Base-by-base conservation (phyloP, 2,888 invertebrate genomes). In the Lumbricus terrestris region DNA sequence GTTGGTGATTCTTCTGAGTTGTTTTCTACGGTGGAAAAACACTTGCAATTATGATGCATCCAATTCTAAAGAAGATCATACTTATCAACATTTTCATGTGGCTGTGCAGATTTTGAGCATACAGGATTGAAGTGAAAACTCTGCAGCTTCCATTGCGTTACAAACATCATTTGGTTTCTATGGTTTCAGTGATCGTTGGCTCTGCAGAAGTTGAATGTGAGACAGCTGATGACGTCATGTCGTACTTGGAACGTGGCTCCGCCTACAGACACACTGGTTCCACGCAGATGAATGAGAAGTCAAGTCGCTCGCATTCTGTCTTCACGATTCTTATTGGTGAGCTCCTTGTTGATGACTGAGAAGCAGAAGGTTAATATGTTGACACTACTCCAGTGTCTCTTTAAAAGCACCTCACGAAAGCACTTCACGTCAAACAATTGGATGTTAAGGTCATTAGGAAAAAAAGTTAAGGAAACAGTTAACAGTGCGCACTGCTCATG, bases 271-370 rank as follows among this genome's bases (percentile, higher is more conserved):
- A 94, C 91, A 95, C 95, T n/a, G 95, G 95, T 18, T 94, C 94
- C 34, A 95, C 95, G 37, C 94, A 95, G 92, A 95, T 95, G 95
- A 95, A 95, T 91, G 95, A 95, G 92, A 93, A 94, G 90, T 95
- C 95, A 89, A 95, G 95, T 91, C 92, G 95, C 89, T 95, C 95
- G 16, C 95, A 95, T 91, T 94, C 95, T 33, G 93, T 95, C 90
- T 95, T 95, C 92, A 95, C 95, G 34, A 92, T 95, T 0, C 92
- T 93, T 82, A 93, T 95, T 88, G 94, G 95, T 95, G 91, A 92
- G 85, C n/a, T 54, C 54, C 54, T 29, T 69, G n/a, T 69, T 69
- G 69, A 11, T 69, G 69, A n/a, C n/a, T 29, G 8, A 5, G 11
- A 69, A n/a, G n/a, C 69, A 69, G 8, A 69, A n/a, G 69, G 11